Evolutionary conservation across 2,888 invertebrate species (phyloP).

Genomic region (Callinectes sapidus): DNA sequence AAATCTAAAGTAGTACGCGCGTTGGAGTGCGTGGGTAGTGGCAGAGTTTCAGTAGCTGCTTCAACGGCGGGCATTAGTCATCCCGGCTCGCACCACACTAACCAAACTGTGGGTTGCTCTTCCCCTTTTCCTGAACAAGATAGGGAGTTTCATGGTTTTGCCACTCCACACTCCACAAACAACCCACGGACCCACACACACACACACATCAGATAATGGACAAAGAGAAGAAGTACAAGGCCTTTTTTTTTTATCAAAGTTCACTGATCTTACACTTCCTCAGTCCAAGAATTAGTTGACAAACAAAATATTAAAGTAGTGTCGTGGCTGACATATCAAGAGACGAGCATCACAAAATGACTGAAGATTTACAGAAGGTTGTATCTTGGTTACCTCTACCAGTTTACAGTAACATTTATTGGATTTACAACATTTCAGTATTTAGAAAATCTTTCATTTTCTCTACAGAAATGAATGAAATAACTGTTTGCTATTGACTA

Average conservation of each 20-base stretch:
- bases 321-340: slow-evolving; percentile 71
- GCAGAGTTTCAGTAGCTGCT: slow-evolving; percentile 66
- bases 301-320: slow-evolving; percentile 68
- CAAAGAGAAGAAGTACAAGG: slow-evolving; percentile 72
- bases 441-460: slow-evolving; percentile 71
- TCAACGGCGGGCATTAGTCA: slow-evolving; percentile 42
- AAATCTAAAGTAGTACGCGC: slow-evolving; percentile 72
- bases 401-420: slow-evolving; percentile 72
- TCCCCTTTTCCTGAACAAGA: slow-evolving; percentile 58
- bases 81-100: slow-evolving; percentile 57
- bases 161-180: slow-evolving; percentile 64
- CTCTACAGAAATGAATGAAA: slow-evolving; percentile 72
- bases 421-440: slow-evolving; percentile 72
- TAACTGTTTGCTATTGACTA: slow-evolving; percentile 72
- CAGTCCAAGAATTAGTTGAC: slow-evolving; percentile 69
- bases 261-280: slow-evolving; percentile 71
- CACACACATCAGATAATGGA: slow-evolving; percentile 72
- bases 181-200: slow-evolving; percentile 65
- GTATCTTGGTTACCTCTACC: slow-evolving; percentile 71
- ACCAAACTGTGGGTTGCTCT: slow-evolving; percentile 64
- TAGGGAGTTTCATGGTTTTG: slow-evolving; percentile 63
- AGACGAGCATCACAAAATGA: slow-evolving; percentile 73
- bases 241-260: slow-evolving; percentile 66
- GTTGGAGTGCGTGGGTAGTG: slow-evolving; percentile 70
- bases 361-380: slow-evolving; percentile 71